These are phyloP conservation scores for Lagopus leucura DNA, from an alignment of 2,113 vertebrate species.

Conservation along the genomic window DNA sequence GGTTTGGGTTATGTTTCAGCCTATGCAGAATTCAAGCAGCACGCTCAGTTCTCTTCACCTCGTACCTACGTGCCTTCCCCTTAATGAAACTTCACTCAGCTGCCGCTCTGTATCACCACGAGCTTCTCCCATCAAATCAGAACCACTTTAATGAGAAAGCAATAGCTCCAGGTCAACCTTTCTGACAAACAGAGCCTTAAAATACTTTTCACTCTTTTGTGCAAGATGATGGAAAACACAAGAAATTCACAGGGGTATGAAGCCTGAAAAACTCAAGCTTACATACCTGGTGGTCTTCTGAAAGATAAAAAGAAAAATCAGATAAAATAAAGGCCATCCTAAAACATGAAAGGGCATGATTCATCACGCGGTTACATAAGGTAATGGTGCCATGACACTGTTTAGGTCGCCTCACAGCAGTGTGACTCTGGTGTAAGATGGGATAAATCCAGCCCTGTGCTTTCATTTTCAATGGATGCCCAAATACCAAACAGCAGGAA, in stretches of 20 bases:
- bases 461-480: neutral
- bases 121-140: neutral
- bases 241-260: neutral
- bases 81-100: neutral
- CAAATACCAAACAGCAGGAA: neutral
- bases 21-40: neutral
- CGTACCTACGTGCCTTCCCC: neutral
- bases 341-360: neutral
- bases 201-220: neutral
- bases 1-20: neutral
- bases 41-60: neutral
- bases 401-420: neutral
- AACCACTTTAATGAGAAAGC: neutral
- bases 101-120: neutral
- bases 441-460: neutral
- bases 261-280: neutral
- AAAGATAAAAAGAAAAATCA: neutral
- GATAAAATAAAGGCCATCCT: neutral
- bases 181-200: neutral
- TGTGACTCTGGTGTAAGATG: neutral
- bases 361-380: neutral
- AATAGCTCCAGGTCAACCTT: neutral
- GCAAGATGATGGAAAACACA: neutral
- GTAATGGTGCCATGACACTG: neutral
- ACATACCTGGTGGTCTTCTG: fast-evolving